phyloP scores from a whole-genome alignment of 2,113 vertebrate genomes.

The Symphodus melops region DNA sequence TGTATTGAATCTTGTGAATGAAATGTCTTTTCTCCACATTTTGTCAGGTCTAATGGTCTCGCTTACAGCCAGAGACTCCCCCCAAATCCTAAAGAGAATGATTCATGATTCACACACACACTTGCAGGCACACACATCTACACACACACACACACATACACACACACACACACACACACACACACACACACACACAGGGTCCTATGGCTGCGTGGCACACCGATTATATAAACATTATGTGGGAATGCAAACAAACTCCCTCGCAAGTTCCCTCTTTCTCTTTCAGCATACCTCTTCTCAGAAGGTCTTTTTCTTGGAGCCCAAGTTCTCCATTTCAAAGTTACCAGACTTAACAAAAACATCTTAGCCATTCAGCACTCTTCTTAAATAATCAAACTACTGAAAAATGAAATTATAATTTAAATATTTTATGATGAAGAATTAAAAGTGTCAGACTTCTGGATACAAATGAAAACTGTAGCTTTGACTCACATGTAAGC shows the following conservation, averaged over 20 bases:
- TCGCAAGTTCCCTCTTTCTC: conserved; percentile 49
- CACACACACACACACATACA: conserved; percentile 9
- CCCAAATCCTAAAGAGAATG: conserved; percentile 34
- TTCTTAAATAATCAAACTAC: conserved; percentile 53
- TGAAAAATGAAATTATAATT: conserved; percentile 47
- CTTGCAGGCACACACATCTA: conserved; percentile 5
- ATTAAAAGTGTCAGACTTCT: conserved; percentile 19
- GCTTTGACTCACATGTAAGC: background rate
- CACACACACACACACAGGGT: conserved; percentile 22
- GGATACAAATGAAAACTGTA: conserved; percentile 1
- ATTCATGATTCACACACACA: conserved; percentile 28
- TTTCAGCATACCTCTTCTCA: conserved; percentile 63
- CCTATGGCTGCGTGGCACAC: conserved; percentile 48
- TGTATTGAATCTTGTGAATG: conserved; percentile 46
- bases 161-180: conserved; percentile 25
- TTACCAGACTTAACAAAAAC: conserved; percentile 33
- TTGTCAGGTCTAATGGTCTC: conserved; percentile 54
- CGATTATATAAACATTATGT: conserved; percentile 75
- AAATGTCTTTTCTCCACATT: conserved; percentile 19
- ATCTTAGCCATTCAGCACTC: conserved; percentile 10
- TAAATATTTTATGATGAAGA: conserved; percentile 34
- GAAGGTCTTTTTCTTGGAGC: conserved; percentile 44
- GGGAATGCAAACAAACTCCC: conserved; percentile 82
- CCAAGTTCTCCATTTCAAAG: conserved; percentile 44
- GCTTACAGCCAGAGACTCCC: conserved; percentile 42